Conservation (phyloP, 92 coral and sea anemone genomes). For the Porites divaricata region DNA sequence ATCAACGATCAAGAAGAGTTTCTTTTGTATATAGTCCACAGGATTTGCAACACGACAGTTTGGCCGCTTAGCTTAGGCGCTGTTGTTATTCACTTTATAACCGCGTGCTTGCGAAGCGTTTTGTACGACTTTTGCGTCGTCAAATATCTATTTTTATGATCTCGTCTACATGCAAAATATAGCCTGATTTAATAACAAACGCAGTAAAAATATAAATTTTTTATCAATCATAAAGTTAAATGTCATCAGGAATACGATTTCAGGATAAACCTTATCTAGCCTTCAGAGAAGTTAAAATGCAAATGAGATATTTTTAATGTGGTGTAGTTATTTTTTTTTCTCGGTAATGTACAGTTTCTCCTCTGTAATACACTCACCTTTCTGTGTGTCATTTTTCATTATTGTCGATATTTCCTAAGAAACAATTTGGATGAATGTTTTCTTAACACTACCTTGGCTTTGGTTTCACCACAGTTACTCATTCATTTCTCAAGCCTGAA, state of each 20-base stretch:
- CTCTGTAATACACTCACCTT: background rate
- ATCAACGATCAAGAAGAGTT: background rate
- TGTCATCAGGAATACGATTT: background rate
- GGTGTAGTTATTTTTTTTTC: constrained; percentile 1
- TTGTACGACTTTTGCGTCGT: background rate
- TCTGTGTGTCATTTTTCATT: too few species aligned
- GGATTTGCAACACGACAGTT: background rate
- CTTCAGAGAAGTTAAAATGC: background rate
- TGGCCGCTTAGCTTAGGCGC: background rate
- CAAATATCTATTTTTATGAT: constrained; percentile 38
- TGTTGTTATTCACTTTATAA: background rate
- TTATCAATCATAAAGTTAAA: background rate
- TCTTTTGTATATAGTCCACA: background rate
- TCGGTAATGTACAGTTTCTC: background rate
- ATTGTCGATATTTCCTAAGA: too few species aligned
- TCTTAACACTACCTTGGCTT: too few species aligned
- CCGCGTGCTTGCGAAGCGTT: background rate
- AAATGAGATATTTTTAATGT: constrained; percentile 14
- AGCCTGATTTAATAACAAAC: background rate
- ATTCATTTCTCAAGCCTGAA: too few species aligned
- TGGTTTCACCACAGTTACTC: too few species aligned
- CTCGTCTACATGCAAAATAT: background rate
- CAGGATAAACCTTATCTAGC: background rate
- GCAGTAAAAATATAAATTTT: background rate
- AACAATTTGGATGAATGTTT: too few species aligned